A percentile compares a stretch with the other conserved stretches of the same genome.
phyloP scores from a whole-genome alignment of 2,797 vertebrate genomes.

The Lateolabrax maculatus region DNA sequence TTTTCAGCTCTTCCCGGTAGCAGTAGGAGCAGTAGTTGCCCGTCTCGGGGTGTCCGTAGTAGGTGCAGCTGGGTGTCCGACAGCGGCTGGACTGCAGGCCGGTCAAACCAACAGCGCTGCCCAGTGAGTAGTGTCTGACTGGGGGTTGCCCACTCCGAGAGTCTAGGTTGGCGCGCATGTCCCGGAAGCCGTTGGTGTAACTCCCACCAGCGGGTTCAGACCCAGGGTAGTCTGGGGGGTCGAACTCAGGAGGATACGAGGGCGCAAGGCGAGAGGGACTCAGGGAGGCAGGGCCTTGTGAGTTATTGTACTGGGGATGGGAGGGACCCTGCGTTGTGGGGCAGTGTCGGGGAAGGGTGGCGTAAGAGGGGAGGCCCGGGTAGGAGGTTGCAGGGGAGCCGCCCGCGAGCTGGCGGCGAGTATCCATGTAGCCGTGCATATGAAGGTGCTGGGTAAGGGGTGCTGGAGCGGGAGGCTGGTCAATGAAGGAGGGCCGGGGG shows the following conservation, averaged over 20 bases:
- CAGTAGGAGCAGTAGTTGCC: slow-evolving; percentile 98
- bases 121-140: slow-evolving; percentile 78
- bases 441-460: slow-evolving; percentile 79
- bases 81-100: slow-evolving; percentile 91
- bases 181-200: slow-evolving; percentile 88
- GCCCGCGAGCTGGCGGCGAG: slow-evolving; percentile 83
- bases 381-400: slow-evolving; percentile 80
- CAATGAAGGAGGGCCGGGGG: slow-evolving; percentile 87
- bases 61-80: slow-evolving; percentile 93
- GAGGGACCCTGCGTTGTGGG: slow-evolving; percentile 74
- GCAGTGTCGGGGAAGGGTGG: slow-evolving; percentile 88
- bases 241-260: slow-evolving; percentile 79
- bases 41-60: slow-evolving; percentile 95
- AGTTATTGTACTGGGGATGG: slow-evolving; percentile 79
- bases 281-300: slow-evolving; percentile 78
- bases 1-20: slow-evolving; percentile 92
- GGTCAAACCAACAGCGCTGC: slow-evolving; percentile 74
- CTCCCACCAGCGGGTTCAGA: slow-evolving; percentile 51
- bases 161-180: slow-evolving; percentile 83
- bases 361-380: slow-evolving; percentile 84
- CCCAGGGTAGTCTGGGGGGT: slow-evolving; percentile 79
- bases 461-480: slow-evolving; percentile 64
- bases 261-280: slow-evolving; percentile 80
- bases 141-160: slow-evolving; percentile 78
- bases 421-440: slow-evolving; percentile 82